Conservation (phyloP, 2,113 vertebrate species). For the Hystrix cristata region DNA sequence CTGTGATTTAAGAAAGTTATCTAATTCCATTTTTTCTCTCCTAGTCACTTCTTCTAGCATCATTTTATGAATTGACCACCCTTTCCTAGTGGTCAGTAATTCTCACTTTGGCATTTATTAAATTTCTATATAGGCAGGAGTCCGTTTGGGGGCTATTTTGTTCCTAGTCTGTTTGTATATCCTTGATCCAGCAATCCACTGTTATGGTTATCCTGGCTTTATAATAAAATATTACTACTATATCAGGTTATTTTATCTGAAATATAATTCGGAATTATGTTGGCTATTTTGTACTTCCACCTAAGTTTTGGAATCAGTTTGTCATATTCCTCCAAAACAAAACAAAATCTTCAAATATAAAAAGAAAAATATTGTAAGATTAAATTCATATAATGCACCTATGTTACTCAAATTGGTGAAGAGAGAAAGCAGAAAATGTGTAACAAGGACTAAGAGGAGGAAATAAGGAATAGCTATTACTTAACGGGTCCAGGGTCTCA, state of each 20-base stretch:
- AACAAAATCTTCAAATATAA: neutral
- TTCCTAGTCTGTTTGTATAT: neutral
- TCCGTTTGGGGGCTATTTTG: neutral
- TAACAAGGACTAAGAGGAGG: neutral
- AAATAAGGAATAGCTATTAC: neutral
- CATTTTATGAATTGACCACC: neutral
- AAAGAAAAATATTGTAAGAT: neutral
- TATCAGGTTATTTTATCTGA: neutral
- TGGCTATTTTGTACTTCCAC: neutral
- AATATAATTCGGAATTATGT: conserved; percentile 27
- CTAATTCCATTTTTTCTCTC: neutral
- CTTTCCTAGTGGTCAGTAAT: neutral
- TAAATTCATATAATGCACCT: neutral
- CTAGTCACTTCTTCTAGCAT: neutral
- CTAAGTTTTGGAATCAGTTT: conserved; percentile 9
- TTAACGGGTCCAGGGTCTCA: neutral
- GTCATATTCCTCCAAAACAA: neutral
- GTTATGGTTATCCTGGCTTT: neutral
- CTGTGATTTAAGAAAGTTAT: conserved; percentile 4
- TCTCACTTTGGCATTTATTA: neutral
- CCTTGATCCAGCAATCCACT: neutral
- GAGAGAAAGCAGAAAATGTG: neutral
- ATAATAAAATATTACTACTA: neutral
- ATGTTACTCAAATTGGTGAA: neutral
- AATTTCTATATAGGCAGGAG: neutral